Evolutionary conservation across 2,888 invertebrate genomes (phyloP).

Genomic region (Philopedon plagiatum): DNA sequence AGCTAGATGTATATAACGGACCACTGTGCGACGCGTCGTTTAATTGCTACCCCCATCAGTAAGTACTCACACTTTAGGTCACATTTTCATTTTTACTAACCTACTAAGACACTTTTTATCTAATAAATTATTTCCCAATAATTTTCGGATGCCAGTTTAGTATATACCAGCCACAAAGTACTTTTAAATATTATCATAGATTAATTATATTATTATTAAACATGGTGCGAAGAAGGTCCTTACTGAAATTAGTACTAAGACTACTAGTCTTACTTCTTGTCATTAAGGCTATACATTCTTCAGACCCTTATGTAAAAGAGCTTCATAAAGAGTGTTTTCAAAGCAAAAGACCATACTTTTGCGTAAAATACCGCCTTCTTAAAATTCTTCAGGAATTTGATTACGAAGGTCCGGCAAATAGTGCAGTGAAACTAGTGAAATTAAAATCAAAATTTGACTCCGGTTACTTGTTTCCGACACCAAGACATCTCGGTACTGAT

Average conservation of each 20-base stretch:
- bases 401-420: constrained; percentile 42
- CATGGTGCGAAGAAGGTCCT: neutral
- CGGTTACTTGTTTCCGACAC: constrained; percentile 31
- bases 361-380: constrained; percentile 61
- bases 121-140: constrained; percentile 24
- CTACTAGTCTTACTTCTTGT: constrained; percentile 25
- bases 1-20: no score
- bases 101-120: constrained; percentile 43
- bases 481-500: constrained; percentile 53
- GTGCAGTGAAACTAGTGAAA: constrained; percentile 58
- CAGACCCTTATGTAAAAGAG: constrained; percentile 61
- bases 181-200: no score
- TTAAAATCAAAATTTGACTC: constrained; percentile 46
- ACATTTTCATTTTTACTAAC: constrained; percentile 28
- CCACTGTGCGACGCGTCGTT: no score
- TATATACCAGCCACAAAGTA: no score
- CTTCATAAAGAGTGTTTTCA: constrained; percentile 57
- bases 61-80: no score
- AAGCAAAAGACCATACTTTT: constrained; percentile 57
- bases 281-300: constrained; percentile 25
- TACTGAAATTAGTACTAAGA: constrained; percentile 23
- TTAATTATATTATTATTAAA: neutral
- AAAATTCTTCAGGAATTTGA: constrained; percentile 59
- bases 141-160: neutral
- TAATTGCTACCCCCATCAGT: no score